Evolutionary conservation across 1,140 invertebrate species (phyloP).

Genomic region (Homalodisca vitripennis): DNA sequence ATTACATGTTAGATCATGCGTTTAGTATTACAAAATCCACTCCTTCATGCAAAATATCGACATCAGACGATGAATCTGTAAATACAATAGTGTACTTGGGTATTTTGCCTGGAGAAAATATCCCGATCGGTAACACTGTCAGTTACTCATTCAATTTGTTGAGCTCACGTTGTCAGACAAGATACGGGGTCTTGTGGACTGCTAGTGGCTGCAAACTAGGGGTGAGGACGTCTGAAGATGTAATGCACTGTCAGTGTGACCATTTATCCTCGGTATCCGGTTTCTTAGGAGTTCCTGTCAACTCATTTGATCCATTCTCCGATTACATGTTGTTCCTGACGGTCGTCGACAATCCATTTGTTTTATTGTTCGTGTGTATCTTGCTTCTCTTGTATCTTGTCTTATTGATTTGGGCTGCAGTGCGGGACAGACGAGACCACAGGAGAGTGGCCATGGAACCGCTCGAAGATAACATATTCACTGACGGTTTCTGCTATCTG

Average conservation of each 20-base stretch:
- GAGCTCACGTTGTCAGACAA: neutral
- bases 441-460: neutral
- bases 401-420: neutral
- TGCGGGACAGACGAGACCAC: neutral
- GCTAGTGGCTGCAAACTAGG: neutral
- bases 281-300: neutral
- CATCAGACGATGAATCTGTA: too few species aligned
- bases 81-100: constrained; percentile 1
- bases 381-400: neutral
- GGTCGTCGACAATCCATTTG: neutral
- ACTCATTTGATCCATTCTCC: neutral
- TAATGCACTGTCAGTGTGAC: neutral
- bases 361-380: neutral
- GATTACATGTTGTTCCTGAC: neutral
- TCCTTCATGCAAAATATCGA: too few species aligned
- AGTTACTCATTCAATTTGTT: neutral
- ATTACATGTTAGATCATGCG: too few species aligned
- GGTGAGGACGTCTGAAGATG: neutral
- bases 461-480: neutral
- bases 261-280: neutral
- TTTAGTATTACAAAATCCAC: too few species aligned
- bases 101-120: neutral
- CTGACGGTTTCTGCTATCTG: neutral
- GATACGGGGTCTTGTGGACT: neutral
- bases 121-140: neutral